Percentiles rank a stretch among this genome's conserved stretches.
phyloP scores from a whole-genome alignment of 2,113 vertebrate species.

The Elephantulus edwardii region DNA sequence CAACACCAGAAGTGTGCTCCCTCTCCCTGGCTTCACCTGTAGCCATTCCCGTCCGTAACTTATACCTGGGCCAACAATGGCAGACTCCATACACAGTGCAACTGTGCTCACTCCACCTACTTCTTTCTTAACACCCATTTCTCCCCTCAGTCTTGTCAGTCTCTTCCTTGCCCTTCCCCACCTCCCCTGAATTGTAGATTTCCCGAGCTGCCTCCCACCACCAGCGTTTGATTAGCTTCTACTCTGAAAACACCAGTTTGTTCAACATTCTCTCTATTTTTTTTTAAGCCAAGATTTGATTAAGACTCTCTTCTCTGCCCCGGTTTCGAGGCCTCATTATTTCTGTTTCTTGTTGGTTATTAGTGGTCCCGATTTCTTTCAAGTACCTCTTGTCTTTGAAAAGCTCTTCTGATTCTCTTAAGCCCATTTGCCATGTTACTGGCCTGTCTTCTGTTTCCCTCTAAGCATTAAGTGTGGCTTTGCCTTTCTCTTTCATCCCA shows the following conservation, averaged over 20 bases:
- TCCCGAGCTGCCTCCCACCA: background rate
- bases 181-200: background rate
- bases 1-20: too few relatives aligned
- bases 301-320: background rate
- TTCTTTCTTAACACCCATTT: conserved; percentile 22
- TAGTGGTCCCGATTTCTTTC: conserved; percentile 47
- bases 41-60: background rate
- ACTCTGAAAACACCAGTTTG: background rate
- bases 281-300: conserved; percentile 46
- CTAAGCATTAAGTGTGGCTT: background rate
- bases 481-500: background rate
- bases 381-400: conserved; percentile 63
- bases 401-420: conserved; percentile 61
- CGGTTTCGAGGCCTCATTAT: conserved; percentile 54
- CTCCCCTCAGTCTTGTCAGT: background rate
- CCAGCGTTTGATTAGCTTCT: background rate
- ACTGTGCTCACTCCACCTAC: background rate
- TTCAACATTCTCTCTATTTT: background rate
- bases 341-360: conserved; percentile 50
- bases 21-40: background rate
- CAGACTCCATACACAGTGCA: background rate
- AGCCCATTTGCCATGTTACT: conserved; percentile 30
- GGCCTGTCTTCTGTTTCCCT: background rate
- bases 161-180: background rate
- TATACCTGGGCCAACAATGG: background rate